Evolutionary conservation across 2,888 invertebrate genomes (phyloP).

Genomic region (Coleophora deauratella): DNA sequence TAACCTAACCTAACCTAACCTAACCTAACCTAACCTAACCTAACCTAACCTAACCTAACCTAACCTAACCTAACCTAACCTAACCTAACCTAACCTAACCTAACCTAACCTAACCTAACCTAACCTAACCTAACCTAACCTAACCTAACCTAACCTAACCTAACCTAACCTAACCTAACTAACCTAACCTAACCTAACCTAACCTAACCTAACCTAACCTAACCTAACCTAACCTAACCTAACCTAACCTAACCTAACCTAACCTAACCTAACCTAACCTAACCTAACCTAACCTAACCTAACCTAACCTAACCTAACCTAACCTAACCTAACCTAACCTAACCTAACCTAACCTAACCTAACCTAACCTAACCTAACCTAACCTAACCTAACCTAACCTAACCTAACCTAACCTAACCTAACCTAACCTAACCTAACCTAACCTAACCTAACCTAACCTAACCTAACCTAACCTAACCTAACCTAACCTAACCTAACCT

Average conservation of each 20-base stretch:
- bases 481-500: constrained; percentile 4
- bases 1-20: constrained; percentile 6
- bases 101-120: constrained; percentile 9
- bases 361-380: constrained; percentile 5
- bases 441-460: constrained; percentile 1
- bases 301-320: constrained; percentile 8
- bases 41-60: constrained; percentile 8
- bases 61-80: constrained; percentile 8
- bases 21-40: constrained; percentile 8
- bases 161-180: constrained; percentile 9
- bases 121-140: too few species aligned
- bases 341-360: constrained; percentile 8
- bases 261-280: constrained; percentile 9
- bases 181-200: constrained; percentile 8
- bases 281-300: constrained; percentile 9
- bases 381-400: constrained; percentile 6
- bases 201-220: constrained; percentile 8
- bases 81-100: constrained; percentile 6
- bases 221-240: constrained; percentile 7
- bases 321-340: constrained; percentile 10
- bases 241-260: constrained; percentile 9
- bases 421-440: constrained; percentile 1
- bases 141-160: constrained; percentile 9
- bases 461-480: constrained; percentile 2
- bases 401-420: constrained; percentile 4